Base-by-base conservation (phyloP, 2,113 vertebrate genomes). In the Gasterosteus nipponicus region DNA sequence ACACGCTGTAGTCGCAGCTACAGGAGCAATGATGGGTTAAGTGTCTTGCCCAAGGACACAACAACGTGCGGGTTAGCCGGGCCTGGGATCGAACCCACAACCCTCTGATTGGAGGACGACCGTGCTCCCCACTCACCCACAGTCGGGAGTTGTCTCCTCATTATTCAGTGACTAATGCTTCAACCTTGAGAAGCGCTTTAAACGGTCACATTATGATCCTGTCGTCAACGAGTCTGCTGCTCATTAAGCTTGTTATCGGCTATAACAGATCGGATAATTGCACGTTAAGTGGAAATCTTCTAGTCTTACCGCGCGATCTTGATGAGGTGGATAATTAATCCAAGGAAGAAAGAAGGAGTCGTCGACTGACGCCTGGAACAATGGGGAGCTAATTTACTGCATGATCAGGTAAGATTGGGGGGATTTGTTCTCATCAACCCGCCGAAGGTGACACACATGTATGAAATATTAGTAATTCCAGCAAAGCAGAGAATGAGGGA, bases 291-390 rank as follows among this genome's bases (percentile, higher is more conserved):
- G 76, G 41, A 70, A 89, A 84, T 81, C 49, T 83, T 86, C 82
- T 68, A 71, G 82, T 83, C 75, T 58, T 49, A 87, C 75, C 18
- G 54, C 18, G 54, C n/a, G 63, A 85, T 89, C 86, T 81, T 83
- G 83, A 91, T 89, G 84, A 82, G 75, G 73, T 75, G 69, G 54
- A 73, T 86, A 90, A 91, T 92, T 89, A 91, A 86, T 87, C 54
- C 29, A 6, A 26, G 44, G 22, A 75, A 60, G 63, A 87, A 85
- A 64, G 70, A 77, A 76, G 63, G 65, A 82, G 59, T 81, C 83
- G 62, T 1, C 80, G 83, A 88, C 75, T 65, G 77, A 90, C 69
- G 73, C 7, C 31, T 39, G 5, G 68, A 87, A 83, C 87, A 51
- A 81, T 35, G 26, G 79, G 86, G 60, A 75, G 80, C 84, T 90